A percentile compares a stretch with the other conserved stretches of the same genome.
Evolutionary conservation across 2,888 invertebrate genomes (phyloP).

Genomic region (Leucania comma): DNA sequence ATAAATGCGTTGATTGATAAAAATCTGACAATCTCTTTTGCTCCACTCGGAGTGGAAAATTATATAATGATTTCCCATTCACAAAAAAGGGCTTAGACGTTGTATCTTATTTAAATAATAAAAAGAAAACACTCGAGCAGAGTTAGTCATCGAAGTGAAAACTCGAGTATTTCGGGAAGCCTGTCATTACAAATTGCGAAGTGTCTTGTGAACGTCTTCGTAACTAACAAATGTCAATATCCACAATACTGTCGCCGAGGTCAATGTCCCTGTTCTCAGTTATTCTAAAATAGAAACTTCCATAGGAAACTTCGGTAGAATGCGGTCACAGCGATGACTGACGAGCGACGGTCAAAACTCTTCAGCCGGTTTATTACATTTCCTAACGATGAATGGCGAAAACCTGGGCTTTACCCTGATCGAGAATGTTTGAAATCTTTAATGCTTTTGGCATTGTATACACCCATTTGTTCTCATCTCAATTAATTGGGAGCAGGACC

Average conservation of each 20-base stretch:
- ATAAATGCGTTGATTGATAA: no score
- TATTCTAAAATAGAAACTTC: constrained; percentile 61
- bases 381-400: constrained; percentile 41
- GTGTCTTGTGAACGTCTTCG: background rate
- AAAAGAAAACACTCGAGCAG: background rate
- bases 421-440: constrained; percentile 22
- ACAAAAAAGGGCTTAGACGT: no score
- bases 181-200: background rate
- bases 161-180: background rate
- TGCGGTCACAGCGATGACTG: constrained; percentile 68
- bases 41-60: no score
- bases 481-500: no score
- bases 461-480: background rate
- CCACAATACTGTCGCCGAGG: constrained; percentile 58
- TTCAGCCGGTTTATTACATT: constrained; percentile 40
- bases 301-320: constrained; percentile 65
- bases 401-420: constrained; percentile 37
- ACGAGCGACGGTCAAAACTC: constrained; percentile 51
- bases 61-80: no score
- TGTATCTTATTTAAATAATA: background rate
- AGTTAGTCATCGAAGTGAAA: background rate
- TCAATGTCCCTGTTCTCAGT: constrained; percentile 71
- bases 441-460: constrained; percentile 24
- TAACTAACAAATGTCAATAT: constrained; percentile 46
- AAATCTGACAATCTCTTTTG: no score